phyloP scores from a whole-genome alignment of 1,140 invertebrate genomes.

The Mizuhopecten yessoensis region DNA sequence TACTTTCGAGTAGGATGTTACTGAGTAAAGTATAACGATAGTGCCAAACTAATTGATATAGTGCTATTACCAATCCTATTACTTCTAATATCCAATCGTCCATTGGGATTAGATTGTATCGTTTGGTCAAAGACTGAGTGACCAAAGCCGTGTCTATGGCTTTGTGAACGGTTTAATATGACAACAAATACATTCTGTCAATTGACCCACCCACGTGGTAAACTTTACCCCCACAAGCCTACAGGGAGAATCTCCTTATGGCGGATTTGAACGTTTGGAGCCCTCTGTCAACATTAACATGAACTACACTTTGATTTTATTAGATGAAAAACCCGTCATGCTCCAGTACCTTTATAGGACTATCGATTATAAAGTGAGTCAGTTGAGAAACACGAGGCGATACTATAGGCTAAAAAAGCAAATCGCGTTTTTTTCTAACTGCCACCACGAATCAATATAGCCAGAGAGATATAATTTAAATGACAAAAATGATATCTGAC shows the following conservation, averaged over 20 bases:
- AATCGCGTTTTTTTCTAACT: neutral
- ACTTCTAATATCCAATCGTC: neutral
- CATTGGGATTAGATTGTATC: neutral
- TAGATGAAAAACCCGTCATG: constrained; percentile 29
- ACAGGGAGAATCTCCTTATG: neutral
- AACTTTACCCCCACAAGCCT: constrained; percentile 22
- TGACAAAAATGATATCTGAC: constrained; percentile 27
- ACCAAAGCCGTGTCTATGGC: neutral
- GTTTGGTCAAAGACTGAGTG: neutral
- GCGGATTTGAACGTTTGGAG: constrained; percentile 28
- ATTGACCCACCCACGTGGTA: constrained; percentile 24
- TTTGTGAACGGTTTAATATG: neutral
- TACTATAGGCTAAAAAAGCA: constrained; percentile 39
- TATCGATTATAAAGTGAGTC: neutral
- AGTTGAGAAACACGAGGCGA: neutral
- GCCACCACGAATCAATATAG: neutral
- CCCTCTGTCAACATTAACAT: neutral
- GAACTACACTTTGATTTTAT: neutral
- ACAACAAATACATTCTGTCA: neutral
- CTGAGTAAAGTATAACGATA: neutral
- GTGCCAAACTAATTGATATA: neutral
- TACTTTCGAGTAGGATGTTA: too few relatives aligned
- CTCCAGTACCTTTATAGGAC: neutral
- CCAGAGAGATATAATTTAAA: constrained; percentile 12
- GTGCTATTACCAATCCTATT: neutral